Evolutionary conservation across 1,140 invertebrate species (phyloP), one percentile per base, ranked within the genome.

Genomic region (Orchesella cincta): DNA sequence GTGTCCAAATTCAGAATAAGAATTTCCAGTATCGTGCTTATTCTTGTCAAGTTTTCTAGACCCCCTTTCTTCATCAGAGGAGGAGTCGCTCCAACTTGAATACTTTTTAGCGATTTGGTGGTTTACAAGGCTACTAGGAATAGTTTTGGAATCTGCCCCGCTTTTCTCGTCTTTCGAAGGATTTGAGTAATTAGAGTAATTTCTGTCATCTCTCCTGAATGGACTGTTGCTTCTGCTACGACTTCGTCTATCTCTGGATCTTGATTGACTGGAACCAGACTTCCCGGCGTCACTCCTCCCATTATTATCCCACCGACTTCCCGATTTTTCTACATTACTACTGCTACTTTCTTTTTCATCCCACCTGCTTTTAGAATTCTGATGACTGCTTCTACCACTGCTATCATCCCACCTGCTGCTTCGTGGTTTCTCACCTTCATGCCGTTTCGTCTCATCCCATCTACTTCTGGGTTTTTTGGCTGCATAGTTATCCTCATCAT

Each of bases 171-270:
- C 62, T n/a, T 33, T 67, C 8, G 14, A 14, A 12, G 62, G 62
- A 67, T 67, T 67, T n/a, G 31, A 8, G 23, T 23, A 57, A 26
- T 57, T 23, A n/a, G 3, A 23, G 52, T 18, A 57, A 5, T 23
- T 26, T 31, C 54, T 5, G 8, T 5, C 23, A 18, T 28, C 5
- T 26, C 62, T 33, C 12, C 62, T 67, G 31, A 67, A 67, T 14
- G 62, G 62, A 57, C 52, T 57, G 8, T n/a, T 14, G 31, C 62
- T 67, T 23, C 62, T 3, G 62, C 62, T 67, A 31, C 62, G 26
- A 67, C 62, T 67, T n/a, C 31, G 29, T 31, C 62, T 67, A 14
- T 67, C 62, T 67, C 62, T 29, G 8, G 62, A 67, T 14, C 62
- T 8, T 29, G 62, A 67, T 14, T 67, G 12, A 3, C 62, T 29